Percentiles rank a stretch among this genome's conserved stretches.
Conservation (phyloP, 2,888 invertebrate species). For the Heliothis peltigera region DNA sequence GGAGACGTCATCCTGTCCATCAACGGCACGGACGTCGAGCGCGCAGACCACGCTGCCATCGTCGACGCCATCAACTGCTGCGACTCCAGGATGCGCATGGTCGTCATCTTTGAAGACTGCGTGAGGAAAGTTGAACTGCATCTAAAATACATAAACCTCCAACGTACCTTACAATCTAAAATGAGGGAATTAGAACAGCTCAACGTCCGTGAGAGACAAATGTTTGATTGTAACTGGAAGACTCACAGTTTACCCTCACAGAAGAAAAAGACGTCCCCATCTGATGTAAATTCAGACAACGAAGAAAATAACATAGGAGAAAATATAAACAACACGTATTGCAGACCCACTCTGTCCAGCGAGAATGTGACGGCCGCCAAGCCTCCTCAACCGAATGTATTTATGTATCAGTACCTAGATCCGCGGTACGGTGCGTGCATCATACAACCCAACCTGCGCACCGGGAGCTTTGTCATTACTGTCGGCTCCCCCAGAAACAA, state of each 20-base stretch:
- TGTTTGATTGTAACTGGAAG: conserved; percentile 96
- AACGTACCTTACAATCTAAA: conserved; percentile 95
- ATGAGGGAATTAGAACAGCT: conserved; percentile 95
- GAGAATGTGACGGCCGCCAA: conserved; percentile 92
- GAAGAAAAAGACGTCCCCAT: conserved; percentile 92
- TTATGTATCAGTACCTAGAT: conserved; percentile 93
- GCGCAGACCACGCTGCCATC: conserved; percentile 97
- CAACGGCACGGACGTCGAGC: conserved; percentile 98
- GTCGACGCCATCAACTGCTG: conserved; percentile 97
- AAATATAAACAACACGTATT: conserved; percentile 90
- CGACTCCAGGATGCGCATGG: conserved; percentile 97
- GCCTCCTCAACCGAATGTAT: conserved; percentile 84
- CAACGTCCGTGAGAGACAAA: conserved; percentile 94
- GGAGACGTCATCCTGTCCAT: conserved; percentile 99
- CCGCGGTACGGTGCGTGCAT: conserved; percentile 92
- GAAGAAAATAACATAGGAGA: conserved; percentile 85
- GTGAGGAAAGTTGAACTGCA: conserved; percentile 98
- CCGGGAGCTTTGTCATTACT: conserved; percentile 93
- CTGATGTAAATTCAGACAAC: conserved; percentile 82
- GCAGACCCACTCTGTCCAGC: conserved; percentile 94
- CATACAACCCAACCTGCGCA: conserved; percentile 91
- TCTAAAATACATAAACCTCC: conserved; percentile 97
- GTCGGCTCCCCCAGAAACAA: conserved; percentile 92
- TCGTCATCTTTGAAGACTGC: conserved; percentile 98
- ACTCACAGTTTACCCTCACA: conserved; percentile 96